Conservation (phyloP, 2,797 vertebrate species). For the Cuculus canorus region DNA sequence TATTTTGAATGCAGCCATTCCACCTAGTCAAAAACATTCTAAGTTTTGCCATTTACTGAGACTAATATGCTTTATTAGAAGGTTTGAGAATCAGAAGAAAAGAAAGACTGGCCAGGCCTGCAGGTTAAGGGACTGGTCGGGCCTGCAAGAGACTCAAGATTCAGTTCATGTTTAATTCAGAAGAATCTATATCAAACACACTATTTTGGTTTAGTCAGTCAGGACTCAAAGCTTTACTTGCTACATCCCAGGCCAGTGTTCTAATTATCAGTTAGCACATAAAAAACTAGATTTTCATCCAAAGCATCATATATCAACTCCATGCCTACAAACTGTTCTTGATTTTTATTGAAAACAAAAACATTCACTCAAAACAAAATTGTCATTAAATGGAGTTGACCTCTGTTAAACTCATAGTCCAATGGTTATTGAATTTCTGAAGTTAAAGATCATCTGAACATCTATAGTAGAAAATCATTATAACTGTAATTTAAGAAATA, state of each 20-base stretch:
- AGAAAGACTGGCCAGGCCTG: neutral
- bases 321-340: neutral
- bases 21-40: neutral
- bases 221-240: neutral
- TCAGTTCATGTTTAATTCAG: neutral
- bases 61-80: neutral
- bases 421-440: constrained; percentile 8
- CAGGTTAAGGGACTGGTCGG: neutral
- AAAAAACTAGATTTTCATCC: neutral
- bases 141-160: neutral
- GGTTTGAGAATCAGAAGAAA: neutral
- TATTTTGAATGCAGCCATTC: neutral
- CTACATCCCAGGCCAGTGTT: neutral
- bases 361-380: neutral
- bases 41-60: neutral
- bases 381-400: neutral
- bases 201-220: neutral
- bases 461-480: constrained; percentile 26
- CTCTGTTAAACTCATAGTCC: neutral
- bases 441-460: constrained; percentile 40
- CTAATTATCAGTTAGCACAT: neutral
- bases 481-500: constrained; percentile 54
- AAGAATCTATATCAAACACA: neutral
- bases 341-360: neutral
- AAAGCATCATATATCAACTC: neutral